Base-by-base conservation (phyloP, 1,140 invertebrate genomes). In the Drosophila chauvacae region DNA sequence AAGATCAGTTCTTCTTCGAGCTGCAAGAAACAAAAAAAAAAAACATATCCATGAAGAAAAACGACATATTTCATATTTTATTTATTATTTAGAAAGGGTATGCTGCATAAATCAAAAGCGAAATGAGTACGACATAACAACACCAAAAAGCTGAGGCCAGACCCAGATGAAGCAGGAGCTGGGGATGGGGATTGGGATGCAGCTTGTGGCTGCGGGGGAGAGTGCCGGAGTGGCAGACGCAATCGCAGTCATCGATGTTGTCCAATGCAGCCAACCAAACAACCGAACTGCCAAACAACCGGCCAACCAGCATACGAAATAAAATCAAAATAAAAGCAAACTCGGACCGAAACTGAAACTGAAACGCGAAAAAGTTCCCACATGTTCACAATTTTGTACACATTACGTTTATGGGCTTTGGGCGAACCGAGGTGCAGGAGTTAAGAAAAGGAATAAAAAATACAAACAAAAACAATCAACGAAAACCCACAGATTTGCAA, bases 61-160 rank as follows among this genome's bases (percentile, higher is more conserved):
- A 85, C 85, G 71, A 90, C 85, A 90, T 90, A 85, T 90, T 85
- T 90, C 85, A 90, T 90, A 90, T 90, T 90, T 88, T 90, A 90
- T 90, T 90, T 90, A 90, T 90, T 90, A 90, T 90, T 90, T 90
- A 90, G 85, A 90, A 90, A 90, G 78, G 85, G 85, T 90, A 80
- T 66, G 86, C 66, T 90, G 85, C 85, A 90, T 90, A 90, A 90
- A 90, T 90, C 85, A 90, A 90, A 88, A 74, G 80, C 76, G 85
- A 90, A 90, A 90, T 90, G 81, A 88, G 84, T 88, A 88, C 84
- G 84, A 88, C 84, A 88, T 90, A 88, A 88, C 84, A 88, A 90
- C 85, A 88, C 84, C 77, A 90, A 85, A 90, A 90, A 77, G 64
- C 63, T 73, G 60, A 69, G 69, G 47, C 51, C 66, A 62, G 53